phyloP scores from a whole-genome alignment of 1,140 invertebrate species.

The Goniozus legneri region DNA sequence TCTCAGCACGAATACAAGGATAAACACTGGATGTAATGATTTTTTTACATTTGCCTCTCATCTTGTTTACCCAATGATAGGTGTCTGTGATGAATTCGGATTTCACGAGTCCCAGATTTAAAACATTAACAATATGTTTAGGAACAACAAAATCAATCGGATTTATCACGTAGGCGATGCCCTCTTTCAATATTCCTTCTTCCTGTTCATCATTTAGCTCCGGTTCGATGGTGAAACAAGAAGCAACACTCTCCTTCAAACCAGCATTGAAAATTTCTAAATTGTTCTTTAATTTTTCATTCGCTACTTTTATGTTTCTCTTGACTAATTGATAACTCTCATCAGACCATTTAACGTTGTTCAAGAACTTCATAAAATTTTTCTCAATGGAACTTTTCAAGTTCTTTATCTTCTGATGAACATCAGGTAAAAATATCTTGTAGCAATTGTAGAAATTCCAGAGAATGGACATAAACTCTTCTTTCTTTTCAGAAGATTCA shows the following conservation, averaged over 20 bases:
- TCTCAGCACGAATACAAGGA: slow-evolving; percentile 54
- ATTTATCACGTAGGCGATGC: slow-evolving; percentile 15
- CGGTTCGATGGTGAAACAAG: slow-evolving; percentile 33
- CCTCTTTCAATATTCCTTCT: slow-evolving; percentile 28
- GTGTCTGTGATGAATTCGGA: background rate
- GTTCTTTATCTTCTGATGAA: slow-evolving; percentile 64
- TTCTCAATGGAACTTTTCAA: slow-evolving; percentile 81
- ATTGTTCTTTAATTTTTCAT: slow-evolving; percentile 81
- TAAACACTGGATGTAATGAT: slow-evolving; percentile 59
- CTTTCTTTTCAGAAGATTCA: slow-evolving; percentile 46
- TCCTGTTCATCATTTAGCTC: slow-evolving; percentile 8
- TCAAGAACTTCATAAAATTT: slow-evolving; percentile 88
- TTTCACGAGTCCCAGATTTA: background rate
- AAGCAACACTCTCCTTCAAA: slow-evolving; percentile 44
- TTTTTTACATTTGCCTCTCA: slow-evolving; percentile 62
- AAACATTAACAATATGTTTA: background rate
- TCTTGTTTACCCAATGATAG: no score
- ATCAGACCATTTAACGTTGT: slow-evolving; percentile 93
- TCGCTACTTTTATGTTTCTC: slow-evolving; percentile 80
- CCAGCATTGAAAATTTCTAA: slow-evolving; percentile 73
- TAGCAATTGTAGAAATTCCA: slow-evolving; percentile 90
- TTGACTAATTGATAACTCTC: slow-evolving; percentile 93
- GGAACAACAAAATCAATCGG: slow-evolving; percentile 25
- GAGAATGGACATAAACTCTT: slow-evolving; percentile 64
- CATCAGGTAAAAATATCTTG: slow-evolving; percentile 67